A percentile compares a stretch with the other conserved stretches of the same genome.
Conservation (phyloP, 2,113 vertebrate species). For the Zosterops borbonicus region DNA sequence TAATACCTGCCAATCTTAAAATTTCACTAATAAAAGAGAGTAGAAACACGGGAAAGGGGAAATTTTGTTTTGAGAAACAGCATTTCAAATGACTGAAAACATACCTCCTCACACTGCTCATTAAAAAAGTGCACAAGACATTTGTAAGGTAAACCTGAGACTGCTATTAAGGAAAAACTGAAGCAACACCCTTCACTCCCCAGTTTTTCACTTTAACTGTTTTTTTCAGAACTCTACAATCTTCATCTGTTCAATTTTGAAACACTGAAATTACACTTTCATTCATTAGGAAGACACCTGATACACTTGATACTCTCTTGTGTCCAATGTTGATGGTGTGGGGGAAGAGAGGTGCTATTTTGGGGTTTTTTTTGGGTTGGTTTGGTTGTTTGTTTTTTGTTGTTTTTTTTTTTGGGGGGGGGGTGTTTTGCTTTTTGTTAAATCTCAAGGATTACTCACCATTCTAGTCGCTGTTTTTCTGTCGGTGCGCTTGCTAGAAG, state of each 20-base stretch:
- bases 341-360: not conserved
- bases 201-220: not conserved
- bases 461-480: conserved; percentile 87
- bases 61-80: not conserved
- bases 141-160: not conserved
- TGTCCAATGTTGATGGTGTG: fast-evolving
- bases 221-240: not conserved
- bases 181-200: not conserved
- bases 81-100: not conserved
- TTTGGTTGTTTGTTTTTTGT: too few species aligned
- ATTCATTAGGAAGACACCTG: not conserved
- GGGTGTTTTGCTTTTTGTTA: not conserved
- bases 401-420: not conserved
- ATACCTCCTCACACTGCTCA: not conserved
- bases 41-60: not conserved
- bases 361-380: not conserved
- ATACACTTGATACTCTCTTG: not conserved
- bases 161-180: not conserved
- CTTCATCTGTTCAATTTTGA: not conserved
- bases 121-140: not conserved
- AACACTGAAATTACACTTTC: not conserved
- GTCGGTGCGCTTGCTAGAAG: conserved; percentile 87
- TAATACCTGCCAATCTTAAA: not conserved
- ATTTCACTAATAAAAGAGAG: not conserved
- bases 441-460: conserved; percentile 77